These are phyloP conservation scores for Salvator merianae DNA, from an alignment of 2,113 vertebrate genomes.

Conservation along the genomic window DNA sequence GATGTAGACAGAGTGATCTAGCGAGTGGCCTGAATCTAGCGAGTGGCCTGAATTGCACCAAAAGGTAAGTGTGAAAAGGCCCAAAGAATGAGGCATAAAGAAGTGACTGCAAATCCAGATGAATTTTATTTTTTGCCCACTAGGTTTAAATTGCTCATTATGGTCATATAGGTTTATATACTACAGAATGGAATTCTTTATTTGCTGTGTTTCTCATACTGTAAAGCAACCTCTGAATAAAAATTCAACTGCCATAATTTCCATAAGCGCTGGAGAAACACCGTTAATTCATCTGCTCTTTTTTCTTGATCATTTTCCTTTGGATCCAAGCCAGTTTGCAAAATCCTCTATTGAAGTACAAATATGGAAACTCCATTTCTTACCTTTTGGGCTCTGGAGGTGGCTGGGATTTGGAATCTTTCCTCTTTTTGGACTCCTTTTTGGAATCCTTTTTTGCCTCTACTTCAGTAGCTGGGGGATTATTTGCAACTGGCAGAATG, in stretches of 20 bases:
- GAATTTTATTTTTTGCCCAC: neutral
- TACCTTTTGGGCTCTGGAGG: constrained; percentile 87
- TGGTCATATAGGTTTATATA: neutral
- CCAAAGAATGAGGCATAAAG: too few relatives aligned
- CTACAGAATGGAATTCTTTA: neutral
- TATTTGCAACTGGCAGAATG: constrained; percentile 78
- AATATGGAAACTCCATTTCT: constrained; percentile 65
- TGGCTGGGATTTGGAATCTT: constrained; percentile 83
- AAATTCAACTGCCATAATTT: neutral
- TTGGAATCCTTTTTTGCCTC: constrained; percentile 88
- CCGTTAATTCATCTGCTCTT: neutral
- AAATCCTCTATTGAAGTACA: neutral
- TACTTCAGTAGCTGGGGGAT: constrained; percentile 75
- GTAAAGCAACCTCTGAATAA: neutral
- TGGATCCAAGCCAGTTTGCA: constrained; percentile 19
- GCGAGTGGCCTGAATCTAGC: too few relatives aligned
- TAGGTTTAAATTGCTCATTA: neutral
- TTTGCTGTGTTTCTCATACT: neutral
- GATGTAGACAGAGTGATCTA: too few relatives aligned
- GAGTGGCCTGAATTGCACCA: too few relatives aligned
- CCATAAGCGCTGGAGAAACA: neutral
- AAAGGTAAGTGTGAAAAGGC: too few relatives aligned
- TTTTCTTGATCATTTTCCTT: neutral
- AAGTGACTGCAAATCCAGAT: neutral
- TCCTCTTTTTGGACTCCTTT: constrained; percentile 95